Evolutionary conservation across 2,113 vertebrate genomes (phyloP).

Genomic region (Ahaetulla prasina): DNA sequence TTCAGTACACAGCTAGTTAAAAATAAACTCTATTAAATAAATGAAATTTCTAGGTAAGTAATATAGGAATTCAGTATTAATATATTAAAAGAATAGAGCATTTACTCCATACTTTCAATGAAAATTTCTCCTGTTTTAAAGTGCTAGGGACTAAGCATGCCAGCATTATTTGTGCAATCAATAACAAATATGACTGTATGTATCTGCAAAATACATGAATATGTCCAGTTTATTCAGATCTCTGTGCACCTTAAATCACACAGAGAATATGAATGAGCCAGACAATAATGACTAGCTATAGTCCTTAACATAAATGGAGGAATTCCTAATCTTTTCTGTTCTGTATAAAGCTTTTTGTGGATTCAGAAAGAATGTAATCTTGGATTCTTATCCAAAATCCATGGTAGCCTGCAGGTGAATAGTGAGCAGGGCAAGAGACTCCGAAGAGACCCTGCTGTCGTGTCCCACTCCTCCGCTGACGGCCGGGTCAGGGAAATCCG

Average conservation of each 20-base stretch:
- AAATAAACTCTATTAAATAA: neutral
- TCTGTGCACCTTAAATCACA: neutral
- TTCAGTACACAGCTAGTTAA: neutral
- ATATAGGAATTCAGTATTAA: neutral
- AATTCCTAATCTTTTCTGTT: neutral
- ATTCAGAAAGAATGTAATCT: neutral
- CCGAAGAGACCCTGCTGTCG: neutral
- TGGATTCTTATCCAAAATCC: neutral
- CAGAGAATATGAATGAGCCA: neutral
- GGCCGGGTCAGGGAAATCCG: too few relatives aligned
- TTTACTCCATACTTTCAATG: neutral
- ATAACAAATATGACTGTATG: neutral
- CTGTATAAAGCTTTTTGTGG: neutral
- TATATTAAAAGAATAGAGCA: neutral
- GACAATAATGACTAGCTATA: neutral
- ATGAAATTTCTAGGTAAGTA: neutral
- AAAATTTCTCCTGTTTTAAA: neutral
- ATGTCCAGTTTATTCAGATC: neutral
- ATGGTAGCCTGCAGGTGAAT: neutral
- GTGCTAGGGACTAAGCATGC: neutral
- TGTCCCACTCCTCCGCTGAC: too few relatives aligned
- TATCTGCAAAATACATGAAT: too few relatives aligned
- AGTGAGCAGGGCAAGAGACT: neutral
- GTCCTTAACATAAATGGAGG: neutral
- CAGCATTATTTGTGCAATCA: neutral